A percentile compares a stretch with the other conserved stretches of the same genome.
Evolutionary conservation across 2,113 vertebrate species (phyloP).

Genomic region (pig (Sus scrofa)): T2T-Sscrofa CM000825.6:82905501-82906000

Average conservation of each 20-base stretch:
- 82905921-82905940: background rate
- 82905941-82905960: background rate
- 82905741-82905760: slow-evolving; percentile 2
- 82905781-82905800: background rate
- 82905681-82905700: background rate
- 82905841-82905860: background rate
- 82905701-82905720: background rate
- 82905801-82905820: background rate
- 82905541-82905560: slow-evolving; percentile 27
- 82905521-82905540: background rate
- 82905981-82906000: background rate
- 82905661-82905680: background rate
- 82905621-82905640: slow-evolving; percentile 25
- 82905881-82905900: background rate
- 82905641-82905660: background rate
- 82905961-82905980: background rate
- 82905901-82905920: background rate
- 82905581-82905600: slow-evolving; percentile 60
- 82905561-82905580: slow-evolving; percentile 33
- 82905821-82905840: background rate
- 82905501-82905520: background rate
- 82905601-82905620: background rate
- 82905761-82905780: background rate
- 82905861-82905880: background rate
- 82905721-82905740: background rate